These are phyloP conservation scores for Watsonalla cultraria DNA, from an alignment of 2,888 invertebrate genomes.

Conservation along the genomic window DNA sequence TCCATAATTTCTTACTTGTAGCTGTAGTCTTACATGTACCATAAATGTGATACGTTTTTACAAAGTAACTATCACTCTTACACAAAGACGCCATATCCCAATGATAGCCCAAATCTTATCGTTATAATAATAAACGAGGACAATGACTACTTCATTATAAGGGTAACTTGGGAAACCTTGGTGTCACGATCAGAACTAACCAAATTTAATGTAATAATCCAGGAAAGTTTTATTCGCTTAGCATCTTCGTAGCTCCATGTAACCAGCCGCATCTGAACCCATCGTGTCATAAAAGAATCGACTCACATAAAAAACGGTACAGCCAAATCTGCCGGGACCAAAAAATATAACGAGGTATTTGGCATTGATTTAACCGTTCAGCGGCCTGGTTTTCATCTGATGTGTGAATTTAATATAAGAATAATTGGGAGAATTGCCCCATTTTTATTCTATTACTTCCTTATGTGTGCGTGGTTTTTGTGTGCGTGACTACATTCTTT, in stretches of 20 bases:
- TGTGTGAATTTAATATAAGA: not conserved
- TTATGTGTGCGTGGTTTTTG: not conserved
- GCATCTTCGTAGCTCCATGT: constrained; percentile 17
- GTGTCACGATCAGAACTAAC: too few relatives aligned
- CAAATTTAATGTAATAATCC: too few relatives aligned
- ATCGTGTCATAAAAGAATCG: constrained; percentile 36
- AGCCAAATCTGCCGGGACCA: constrained; percentile 26
- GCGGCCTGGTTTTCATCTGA: constrained; percentile 6
- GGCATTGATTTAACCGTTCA: constrained; percentile 31
- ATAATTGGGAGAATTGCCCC: not conserved
- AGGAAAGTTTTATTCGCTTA: too few relatives aligned
- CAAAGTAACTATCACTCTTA: not conserved
- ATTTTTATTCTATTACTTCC: not conserved
- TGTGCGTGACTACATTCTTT: too few relatives aligned
- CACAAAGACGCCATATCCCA: not conserved
- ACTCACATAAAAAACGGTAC: constrained; percentile 29
- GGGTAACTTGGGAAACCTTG: too few relatives aligned
- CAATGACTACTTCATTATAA: too few relatives aligned
- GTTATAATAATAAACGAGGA: too few relatives aligned
- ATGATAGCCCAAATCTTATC: not conserved
- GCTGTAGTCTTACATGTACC: too few relatives aligned
- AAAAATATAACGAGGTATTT: constrained; percentile 33
- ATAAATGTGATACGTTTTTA: not conserved
- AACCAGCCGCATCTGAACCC: constrained; percentile 23
- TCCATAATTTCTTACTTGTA: too few relatives aligned